Evolutionary conservation across 2,888 invertebrate genomes (phyloP).

Genomic region (Polymixis flavicincta): DNA sequence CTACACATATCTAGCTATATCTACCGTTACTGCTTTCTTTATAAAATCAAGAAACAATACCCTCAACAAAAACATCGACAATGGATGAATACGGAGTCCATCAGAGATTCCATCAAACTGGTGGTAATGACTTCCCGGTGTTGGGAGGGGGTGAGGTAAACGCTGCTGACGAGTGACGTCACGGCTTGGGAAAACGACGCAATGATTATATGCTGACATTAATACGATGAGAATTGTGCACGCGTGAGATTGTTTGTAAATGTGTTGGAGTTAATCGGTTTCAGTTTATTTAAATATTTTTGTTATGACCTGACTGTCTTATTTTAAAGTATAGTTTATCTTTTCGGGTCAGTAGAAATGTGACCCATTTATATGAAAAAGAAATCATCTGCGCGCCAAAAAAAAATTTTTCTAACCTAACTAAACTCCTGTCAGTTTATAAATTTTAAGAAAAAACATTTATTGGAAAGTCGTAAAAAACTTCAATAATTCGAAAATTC

Average conservation of each 20-base stretch:
- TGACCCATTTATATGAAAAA: too few species aligned
- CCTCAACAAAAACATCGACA: constrained; percentile 54
- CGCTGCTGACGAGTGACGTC: constrained; percentile 40
- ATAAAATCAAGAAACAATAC: constrained; percentile 53
- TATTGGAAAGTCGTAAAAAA: background rate
- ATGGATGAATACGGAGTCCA: constrained; percentile 45
- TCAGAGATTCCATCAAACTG: constrained; percentile 65
- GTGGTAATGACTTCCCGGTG: constrained; percentile 68
- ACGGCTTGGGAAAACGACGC: constrained; percentile 43
- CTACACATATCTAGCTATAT: background rate
- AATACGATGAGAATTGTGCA: constrained; percentile 50
- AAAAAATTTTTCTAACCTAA: background rate
- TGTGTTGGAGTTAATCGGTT: constrained; percentile 26
- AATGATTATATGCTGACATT: constrained; percentile 43
- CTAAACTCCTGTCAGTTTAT: background rate
- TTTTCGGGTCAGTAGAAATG: too few species aligned
- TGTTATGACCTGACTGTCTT: background rate
- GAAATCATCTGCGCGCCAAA: background rate
- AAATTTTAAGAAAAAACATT: background rate
- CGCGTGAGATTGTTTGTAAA: constrained; percentile 51
- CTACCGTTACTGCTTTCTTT: constrained; percentile 38
- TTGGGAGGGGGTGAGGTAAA: constrained; percentile 16
- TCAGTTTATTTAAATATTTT: constrained; percentile 12
- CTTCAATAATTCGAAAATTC: background rate
- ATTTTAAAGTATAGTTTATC: too few species aligned